Evolutionary conservation across 2,888 invertebrate species (phyloP).

Genomic region (Nowickia ferox): DNA sequence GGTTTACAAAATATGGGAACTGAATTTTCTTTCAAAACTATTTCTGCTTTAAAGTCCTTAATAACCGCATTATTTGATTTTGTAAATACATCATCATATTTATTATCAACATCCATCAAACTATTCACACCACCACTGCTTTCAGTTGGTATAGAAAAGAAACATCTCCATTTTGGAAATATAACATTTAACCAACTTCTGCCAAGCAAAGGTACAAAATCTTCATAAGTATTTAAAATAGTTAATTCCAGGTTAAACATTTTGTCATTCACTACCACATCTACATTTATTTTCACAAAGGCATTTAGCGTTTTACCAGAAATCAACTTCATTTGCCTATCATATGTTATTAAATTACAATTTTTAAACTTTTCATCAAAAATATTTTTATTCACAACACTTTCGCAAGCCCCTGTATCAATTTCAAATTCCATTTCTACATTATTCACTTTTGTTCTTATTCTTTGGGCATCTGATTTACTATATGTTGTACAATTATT

Average conservation of each 20-base stretch:
- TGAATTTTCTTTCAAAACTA: constrained; percentile 26
- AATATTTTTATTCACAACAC: constrained; percentile 37
- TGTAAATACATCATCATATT: constrained; percentile 13
- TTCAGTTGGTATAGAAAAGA: background rate
- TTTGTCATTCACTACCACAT: constrained; percentile 3
- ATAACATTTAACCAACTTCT: constrained; percentile 60
- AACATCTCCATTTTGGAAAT: constrained; percentile 43
- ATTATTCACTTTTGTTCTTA: constrained; percentile 28
- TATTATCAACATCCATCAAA: constrained; percentile 21
- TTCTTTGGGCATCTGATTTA: constrained; percentile 2
- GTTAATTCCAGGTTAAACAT: constrained; percentile 46
- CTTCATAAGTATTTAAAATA: constrained; percentile 46
- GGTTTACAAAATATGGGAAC: constrained; percentile 34
- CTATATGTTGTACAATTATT: too few species aligned
- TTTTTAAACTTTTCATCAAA: constrained; percentile 46
- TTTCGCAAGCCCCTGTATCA: constrained; percentile 63
- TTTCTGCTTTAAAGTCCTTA: constrained; percentile 31
- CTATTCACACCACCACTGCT: background rate
- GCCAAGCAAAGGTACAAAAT: constrained; percentile 59
- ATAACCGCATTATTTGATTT: constrained; percentile 18
- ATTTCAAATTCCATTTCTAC: constrained; percentile 53
- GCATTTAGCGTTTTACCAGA: constrained; percentile 45
- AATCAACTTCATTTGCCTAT: constrained; percentile 35
- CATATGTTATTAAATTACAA: constrained; percentile 9
- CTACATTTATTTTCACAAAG: constrained; percentile 48